These are phyloP conservation scores for Carcharodon carcharias DNA, from an alignment of 2,797 vertebrate species.

Conservation along the genomic window DNA sequence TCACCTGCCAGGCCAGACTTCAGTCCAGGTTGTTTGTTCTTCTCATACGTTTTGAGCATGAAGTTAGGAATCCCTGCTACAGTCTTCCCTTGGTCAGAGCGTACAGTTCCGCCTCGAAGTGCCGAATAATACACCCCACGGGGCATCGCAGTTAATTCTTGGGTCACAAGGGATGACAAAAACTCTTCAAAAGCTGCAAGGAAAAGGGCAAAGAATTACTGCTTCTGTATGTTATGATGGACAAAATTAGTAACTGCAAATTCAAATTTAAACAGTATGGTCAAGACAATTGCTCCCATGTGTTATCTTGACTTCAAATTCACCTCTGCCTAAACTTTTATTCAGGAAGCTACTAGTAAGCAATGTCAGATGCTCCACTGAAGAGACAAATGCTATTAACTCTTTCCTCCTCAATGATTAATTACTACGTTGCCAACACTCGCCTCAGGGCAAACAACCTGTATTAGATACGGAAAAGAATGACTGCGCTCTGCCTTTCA, in stretches of 20 bases:
- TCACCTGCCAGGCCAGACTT: constrained; percentile 87
- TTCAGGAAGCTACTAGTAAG: constrained; percentile 41
- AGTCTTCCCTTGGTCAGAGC: constrained; percentile 76
- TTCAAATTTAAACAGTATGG: constrained; percentile 39
- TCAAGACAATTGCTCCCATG: constrained; percentile 35
- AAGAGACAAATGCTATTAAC: constrained; percentile 37
- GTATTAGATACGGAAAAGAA: neutral
- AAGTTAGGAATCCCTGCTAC: constrained; percentile 77
- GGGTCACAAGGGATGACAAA: constrained; percentile 73
- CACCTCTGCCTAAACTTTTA: constrained; percentile 37
- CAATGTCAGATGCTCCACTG: constrained; percentile 38
- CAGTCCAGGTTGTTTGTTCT: constrained; percentile 87
- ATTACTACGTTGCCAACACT: neutral
- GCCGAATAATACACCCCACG: constrained; percentile 86
- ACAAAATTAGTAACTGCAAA: constrained; percentile 38
- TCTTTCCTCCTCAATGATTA: constrained; percentile 28
- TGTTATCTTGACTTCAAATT: constrained; percentile 30
- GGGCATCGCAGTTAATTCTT: constrained; percentile 87
- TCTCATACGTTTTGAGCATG: constrained; percentile 85
- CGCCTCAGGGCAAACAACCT: constrained; percentile 11
- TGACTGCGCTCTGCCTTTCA: neutral
- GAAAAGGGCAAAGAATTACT: constrained; percentile 36
- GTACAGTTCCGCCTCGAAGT: constrained; percentile 60
- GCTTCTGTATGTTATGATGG: constrained; percentile 6
- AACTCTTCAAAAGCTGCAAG: constrained; percentile 74